phyloP scores from a whole-genome alignment of 1,140 invertebrate genomes.

The Brachionus paranguensis region DNA sequence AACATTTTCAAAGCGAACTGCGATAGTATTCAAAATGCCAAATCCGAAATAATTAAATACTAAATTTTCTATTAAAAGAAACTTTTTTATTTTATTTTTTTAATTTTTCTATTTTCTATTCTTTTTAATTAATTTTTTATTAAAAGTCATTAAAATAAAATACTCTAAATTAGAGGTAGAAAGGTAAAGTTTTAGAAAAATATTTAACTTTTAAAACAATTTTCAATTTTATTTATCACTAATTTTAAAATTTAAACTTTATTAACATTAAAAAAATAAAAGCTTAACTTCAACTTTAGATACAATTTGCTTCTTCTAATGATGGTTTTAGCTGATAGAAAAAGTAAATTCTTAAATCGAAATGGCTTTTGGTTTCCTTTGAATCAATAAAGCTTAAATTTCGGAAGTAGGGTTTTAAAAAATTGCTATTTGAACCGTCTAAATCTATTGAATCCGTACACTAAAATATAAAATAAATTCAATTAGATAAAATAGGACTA shows the following conservation, averaged over 20 bases:
- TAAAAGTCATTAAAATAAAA: too few species aligned
- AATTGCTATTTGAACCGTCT: neutral
- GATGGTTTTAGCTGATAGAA: neutral
- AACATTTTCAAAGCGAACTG: neutral
- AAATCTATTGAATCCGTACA: neutral
- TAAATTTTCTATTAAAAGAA: neutral
- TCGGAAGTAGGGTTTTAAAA: neutral
- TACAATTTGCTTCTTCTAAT: neutral
- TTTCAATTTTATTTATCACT: neutral
- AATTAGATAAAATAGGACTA: neutral
- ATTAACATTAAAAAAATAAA: neutral
- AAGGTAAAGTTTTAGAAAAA: neutral
- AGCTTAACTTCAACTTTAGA: neutral
- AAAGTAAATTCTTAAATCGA: neutral
- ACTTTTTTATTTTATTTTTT: too few species aligned
- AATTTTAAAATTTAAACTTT: neutral
- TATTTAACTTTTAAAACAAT: neutral
- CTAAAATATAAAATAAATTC: constrained; percentile 6
- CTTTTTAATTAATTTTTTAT: too few species aligned
- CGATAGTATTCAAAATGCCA: neutral
- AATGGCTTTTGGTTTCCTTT: neutral
- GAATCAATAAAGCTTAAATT: neutral
- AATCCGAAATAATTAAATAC: neutral
- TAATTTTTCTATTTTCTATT: too few species aligned
- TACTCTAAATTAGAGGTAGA: neutral